Evolutionary conservation across 2,113 vertebrate genomes (phyloP).

Genomic region (Oxyura jamaicensis): DNA sequence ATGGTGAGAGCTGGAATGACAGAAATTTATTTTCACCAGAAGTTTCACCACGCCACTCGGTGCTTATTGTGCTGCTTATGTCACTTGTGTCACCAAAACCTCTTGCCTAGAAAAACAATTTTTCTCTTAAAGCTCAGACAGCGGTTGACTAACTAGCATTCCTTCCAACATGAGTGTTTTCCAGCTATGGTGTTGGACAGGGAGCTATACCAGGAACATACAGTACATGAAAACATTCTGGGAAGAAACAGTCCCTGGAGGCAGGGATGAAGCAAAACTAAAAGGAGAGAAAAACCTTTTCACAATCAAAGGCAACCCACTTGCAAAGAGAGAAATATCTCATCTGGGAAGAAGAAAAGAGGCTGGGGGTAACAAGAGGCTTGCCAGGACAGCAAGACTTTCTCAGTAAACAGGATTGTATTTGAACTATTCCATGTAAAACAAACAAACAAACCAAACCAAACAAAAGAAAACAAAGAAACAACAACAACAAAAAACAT

Average conservation of each 20-base stretch:
- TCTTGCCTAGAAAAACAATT: not conserved
- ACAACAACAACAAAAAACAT: not conserved
- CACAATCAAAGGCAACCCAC: not conserved
- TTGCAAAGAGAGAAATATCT: not conserved
- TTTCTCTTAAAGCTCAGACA: not conserved
- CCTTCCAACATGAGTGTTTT: not conserved
- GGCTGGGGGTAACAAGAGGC: not conserved
- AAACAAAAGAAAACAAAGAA: too few species aligned
- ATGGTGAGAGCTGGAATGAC: not conserved
- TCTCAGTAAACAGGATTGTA: not conserved
- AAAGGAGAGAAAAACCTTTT: not conserved
- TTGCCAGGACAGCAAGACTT: not conserved
- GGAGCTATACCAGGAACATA: not conserved
- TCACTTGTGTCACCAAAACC: not conserved
- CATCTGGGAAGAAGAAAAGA: not conserved
- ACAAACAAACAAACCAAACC: not conserved
- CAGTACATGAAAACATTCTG: fast-evolving
- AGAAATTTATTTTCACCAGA: not conserved
- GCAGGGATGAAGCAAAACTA: not conserved
- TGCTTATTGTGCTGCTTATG: not conserved
- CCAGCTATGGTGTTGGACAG: not conserved
- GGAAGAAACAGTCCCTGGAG: not conserved
- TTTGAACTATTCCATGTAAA: not conserved
- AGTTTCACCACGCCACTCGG: not conserved
- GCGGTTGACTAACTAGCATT: not conserved